Conservation (phyloP, 1,140 invertebrate species). For the Pristionchus pacificus region DNA sequence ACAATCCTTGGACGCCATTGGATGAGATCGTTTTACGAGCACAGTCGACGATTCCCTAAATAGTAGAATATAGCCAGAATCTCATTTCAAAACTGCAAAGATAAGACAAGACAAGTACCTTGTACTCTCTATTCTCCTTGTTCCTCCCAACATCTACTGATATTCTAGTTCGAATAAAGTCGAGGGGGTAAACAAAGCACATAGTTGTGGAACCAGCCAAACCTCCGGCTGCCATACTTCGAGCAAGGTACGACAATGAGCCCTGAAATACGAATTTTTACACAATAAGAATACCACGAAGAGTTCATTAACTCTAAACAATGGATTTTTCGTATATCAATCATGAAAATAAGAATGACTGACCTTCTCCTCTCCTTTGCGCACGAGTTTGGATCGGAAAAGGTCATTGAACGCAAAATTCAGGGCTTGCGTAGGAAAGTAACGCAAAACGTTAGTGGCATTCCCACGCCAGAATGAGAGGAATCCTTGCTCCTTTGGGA, state of each 20-base stretch:
- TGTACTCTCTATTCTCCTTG: slow-evolving; percentile 10
- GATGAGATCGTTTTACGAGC: slow-evolving; percentile 14
- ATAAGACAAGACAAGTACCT: too few relatives aligned
- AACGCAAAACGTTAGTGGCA: slow-evolving; percentile 21
- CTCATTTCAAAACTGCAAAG: too few relatives aligned
- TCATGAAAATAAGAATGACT: background rate
- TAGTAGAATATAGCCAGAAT: background rate
- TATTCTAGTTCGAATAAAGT: slow-evolving; percentile 20
- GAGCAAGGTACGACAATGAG: slow-evolving; percentile 12
- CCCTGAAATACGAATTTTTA: slow-evolving; percentile 1
- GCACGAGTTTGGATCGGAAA: background rate
- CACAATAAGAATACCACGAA: background rate
- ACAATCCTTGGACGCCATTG: slow-evolving; percentile 29
- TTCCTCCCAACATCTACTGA: slow-evolving; percentile 17
- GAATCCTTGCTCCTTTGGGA: slow-evolving; percentile 23
- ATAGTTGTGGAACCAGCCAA: slow-evolving; percentile 17
- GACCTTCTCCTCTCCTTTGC: background rate
- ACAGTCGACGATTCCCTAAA: slow-evolving; percentile 27
- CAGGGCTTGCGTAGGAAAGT: slow-evolving; percentile 12
- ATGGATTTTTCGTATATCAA: background rate
- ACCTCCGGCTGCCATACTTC: slow-evolving; percentile 8
- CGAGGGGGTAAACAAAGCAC: slow-evolving; percentile 21
- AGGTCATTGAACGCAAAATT: slow-evolving; percentile 33
- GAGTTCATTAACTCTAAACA: background rate
- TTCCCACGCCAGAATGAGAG: slow-evolving; percentile 28